Evolutionary conservation across 1,140 invertebrate species (phyloP).

Genomic region (Microplitis demolitor): DNA sequence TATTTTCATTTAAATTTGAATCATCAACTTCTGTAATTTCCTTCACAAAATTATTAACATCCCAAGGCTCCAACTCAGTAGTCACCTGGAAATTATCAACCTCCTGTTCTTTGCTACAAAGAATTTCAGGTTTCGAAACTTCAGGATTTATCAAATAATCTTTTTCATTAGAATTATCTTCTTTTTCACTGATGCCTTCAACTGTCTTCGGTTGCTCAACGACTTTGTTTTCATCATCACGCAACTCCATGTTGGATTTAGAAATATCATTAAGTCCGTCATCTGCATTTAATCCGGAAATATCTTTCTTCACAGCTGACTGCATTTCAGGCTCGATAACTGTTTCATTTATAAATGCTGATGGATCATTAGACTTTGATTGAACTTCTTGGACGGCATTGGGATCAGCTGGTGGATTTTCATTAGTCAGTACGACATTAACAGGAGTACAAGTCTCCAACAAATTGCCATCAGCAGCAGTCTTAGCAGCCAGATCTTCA

Average conservation of each 20-base stretch:
- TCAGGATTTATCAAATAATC: not conserved
- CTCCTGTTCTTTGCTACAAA: not conserved
- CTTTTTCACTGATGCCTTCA: not conserved
- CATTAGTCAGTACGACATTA: no score
- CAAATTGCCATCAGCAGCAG: not conserved
- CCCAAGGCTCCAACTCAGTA: constrained; percentile 34
- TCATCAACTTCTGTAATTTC: constrained; percentile 22
- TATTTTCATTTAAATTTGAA: not conserved
- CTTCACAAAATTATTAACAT: constrained; percentile 26
- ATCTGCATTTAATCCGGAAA: no score
- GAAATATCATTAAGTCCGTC: no score
- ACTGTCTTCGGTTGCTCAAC: not conserved
- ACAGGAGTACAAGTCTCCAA: no score
- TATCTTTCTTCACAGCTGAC: no score
- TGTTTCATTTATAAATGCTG: not conserved
- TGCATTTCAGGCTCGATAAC: not conserved
- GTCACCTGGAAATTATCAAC: constrained; percentile 11
- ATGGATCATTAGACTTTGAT: no score
- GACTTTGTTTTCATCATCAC: no score
- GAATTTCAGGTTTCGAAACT: not conserved
- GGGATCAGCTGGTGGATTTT: not conserved
- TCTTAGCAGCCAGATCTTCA: constrained; percentile 32
- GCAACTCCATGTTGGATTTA: no score
- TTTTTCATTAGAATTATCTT: not conserved
- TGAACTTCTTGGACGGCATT: not conserved